These are phyloP conservation scores for Drepana arcuata DNA, from an alignment of 1,140 invertebrate species.

Conservation along the genomic window DNA sequence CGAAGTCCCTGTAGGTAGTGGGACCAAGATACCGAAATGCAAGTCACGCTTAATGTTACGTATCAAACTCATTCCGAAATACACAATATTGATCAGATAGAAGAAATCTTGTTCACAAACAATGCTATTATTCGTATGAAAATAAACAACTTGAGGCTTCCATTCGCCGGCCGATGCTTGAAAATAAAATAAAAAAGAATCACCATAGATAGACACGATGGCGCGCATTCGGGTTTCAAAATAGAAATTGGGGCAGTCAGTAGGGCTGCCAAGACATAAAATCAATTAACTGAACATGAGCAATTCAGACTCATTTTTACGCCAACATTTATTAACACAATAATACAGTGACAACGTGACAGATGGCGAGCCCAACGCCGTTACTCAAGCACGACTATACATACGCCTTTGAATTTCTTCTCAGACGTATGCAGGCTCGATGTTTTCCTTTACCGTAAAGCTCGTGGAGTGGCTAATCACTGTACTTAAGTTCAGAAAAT, in stretches of 20 bases:
- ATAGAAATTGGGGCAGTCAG: slow-evolving; percentile 39
- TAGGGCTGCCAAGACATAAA: slow-evolving; percentile 43
- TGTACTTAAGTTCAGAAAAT: no score
- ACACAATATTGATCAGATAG: slow-evolving; percentile 48
- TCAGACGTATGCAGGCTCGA: no score
- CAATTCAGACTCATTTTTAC: no score
- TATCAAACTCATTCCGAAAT: slow-evolving; percentile 38
- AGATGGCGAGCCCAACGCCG: no score
- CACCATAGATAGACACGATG: slow-evolving; percentile 35
- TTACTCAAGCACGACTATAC: no score
- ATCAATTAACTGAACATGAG: no score
- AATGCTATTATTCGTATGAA: slow-evolving; percentile 56
- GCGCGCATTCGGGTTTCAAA: slow-evolving; percentile 39
- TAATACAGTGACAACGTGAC: no score
- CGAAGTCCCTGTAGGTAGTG: slow-evolving; percentile 15
- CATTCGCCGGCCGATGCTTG: slow-evolving; percentile 34
- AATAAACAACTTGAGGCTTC: slow-evolving; percentile 48
- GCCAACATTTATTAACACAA: no score
- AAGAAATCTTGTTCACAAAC: slow-evolving; percentile 53
- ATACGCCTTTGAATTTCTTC: no score
- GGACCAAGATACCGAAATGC: slow-evolving; percentile 32
- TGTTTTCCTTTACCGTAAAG: no score
- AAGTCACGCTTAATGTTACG: slow-evolving; percentile 39
- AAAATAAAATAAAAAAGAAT: slow-evolving; percentile 48
- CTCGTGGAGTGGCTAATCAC: no score